phyloP scores from a whole-genome alignment of 2,888 invertebrate genomes.

The Trichopoda pennipes region DNA sequence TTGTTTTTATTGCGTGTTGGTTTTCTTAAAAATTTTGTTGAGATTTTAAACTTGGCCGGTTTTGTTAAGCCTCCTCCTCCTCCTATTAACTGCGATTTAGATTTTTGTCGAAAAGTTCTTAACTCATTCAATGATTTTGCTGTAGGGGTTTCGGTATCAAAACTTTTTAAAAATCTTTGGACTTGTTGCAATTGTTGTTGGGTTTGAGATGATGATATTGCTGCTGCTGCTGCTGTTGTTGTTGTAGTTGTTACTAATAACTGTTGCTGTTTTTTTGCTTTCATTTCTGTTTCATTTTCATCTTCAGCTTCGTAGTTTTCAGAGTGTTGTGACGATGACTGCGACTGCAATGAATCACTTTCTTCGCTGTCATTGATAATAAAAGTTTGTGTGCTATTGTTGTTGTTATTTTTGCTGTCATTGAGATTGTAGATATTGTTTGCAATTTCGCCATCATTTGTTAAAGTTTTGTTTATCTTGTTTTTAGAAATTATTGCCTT shows the following conservation, averaged over 20 bases:
- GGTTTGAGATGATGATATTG: constrained; percentile 54
- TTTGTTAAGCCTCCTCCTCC: constrained; percentile 65
- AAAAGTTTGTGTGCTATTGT: constrained; percentile 22
- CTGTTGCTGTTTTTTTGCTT: constrained; percentile 59
- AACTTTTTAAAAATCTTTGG: constrained; percentile 63
- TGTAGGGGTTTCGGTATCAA: constrained; percentile 42
- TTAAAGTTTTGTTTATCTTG: constrained; percentile 1
- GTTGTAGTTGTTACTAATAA: not conserved
- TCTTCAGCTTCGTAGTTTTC: constrained; percentile 73
- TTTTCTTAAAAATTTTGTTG: constrained; percentile 78
- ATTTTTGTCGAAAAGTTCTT: constrained; percentile 55
- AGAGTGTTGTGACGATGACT: constrained; percentile 71
- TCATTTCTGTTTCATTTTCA: constrained; percentile 72
- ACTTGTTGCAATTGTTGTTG: constrained; percentile 59
- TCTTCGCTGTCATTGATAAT: constrained; percentile 61
- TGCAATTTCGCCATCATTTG: not conserved
- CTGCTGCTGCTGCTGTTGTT: too few relatives aligned
- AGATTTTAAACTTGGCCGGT: constrained; percentile 78
- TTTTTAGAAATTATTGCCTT: constrained; percentile 1
- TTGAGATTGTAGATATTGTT: not conserved
- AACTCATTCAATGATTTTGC: constrained; percentile 35
- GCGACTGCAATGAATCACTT: constrained; percentile 63
- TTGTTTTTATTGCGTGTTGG: constrained; percentile 76
- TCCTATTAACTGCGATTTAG: constrained; percentile 31
- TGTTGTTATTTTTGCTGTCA: not conserved